Evolutionary conservation across 2,113 vertebrate species (phyloP).

Genomic region (Strigops habroptila): DNA sequence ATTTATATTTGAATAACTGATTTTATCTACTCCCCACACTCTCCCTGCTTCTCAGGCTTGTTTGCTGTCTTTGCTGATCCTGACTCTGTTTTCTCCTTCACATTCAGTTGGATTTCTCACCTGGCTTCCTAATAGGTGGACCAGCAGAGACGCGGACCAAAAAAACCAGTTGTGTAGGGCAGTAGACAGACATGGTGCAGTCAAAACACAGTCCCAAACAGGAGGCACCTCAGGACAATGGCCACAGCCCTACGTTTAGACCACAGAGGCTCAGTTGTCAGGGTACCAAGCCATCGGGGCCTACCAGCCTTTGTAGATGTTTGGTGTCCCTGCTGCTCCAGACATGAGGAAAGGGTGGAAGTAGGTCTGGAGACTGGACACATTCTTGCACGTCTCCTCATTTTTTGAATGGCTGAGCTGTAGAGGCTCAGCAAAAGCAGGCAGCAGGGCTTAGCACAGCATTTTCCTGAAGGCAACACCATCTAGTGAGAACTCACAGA

Average conservation of each 20-base stretch:
- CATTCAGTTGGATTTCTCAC: background rate
- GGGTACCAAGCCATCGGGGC: background rate
- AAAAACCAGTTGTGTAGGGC: accelerated
- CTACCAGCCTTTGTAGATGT: background rate
- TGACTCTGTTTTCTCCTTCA: accelerated
- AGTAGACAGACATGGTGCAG: background rate
- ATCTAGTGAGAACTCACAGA: background rate
- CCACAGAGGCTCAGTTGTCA: background rate
- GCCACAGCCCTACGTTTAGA: background rate
- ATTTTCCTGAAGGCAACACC: background rate
- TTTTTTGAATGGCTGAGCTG: background rate
- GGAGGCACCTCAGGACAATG: background rate
- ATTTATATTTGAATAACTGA: background rate
- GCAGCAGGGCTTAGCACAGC: background rate
- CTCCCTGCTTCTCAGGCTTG: background rate
- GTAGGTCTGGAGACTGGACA: background rate
- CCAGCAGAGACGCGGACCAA: background rate
- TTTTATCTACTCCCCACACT: background rate
- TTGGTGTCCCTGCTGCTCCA: background rate
- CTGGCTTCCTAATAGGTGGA: background rate
- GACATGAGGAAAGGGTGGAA: background rate
- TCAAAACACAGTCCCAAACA: background rate
- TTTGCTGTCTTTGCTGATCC: background rate
- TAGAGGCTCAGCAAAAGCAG: background rate
- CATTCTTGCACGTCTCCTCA: background rate